Base-by-base conservation (phyloP, 1,140 invertebrate species). In the Drosophila trapezifrons region DNA sequence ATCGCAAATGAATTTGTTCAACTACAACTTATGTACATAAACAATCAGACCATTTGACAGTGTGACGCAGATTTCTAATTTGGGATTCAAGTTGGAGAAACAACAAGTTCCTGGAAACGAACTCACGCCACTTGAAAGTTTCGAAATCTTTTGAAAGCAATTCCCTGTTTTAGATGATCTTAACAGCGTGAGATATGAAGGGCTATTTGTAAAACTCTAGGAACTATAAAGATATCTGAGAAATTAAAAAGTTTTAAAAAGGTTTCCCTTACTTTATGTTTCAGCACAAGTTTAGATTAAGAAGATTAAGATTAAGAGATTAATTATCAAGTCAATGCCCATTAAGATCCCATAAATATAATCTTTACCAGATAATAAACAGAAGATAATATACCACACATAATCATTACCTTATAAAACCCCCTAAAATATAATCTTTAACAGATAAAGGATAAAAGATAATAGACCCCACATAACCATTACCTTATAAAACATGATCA, bases 1-100 rank as follows among this genome's bases (percentile, higher is more conserved):
- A 79, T 64, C 60, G 82, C 81, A 86, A 82, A 78, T 75, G 43
- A 67, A 81, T 86, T 82, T 85, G 78, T 78, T 85, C 69, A 49
- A 72, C 67, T 71, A 70, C 67, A 69, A 69, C 35, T 51, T 66
- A 69, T 69, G 65, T 69, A 69, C 65, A 71, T 71, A 47, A 70
- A 49, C 65, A 71, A 71, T 71, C 51, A 32, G 40, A 45, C 52
- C 37, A 71, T 32, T 64, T 46, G 52, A 38, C 27, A 58, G 66
- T 58, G 52, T 72, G 69, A 72, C 69, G 69, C 54, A 58, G 43
- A 72, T 71, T 47, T 58, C 65, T 58, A 58, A 71, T 49, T 49
- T 58, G 12, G 52, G 66, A 49, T 35, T 71, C 65, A 29, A 71
- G 15, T 40, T 71, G 66, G 49, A 57, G 35, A 38, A 32, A 57